Evolutionary conservation across 2,888 invertebrate species (phyloP).

Genomic region (Cotesia congregata): DNA sequence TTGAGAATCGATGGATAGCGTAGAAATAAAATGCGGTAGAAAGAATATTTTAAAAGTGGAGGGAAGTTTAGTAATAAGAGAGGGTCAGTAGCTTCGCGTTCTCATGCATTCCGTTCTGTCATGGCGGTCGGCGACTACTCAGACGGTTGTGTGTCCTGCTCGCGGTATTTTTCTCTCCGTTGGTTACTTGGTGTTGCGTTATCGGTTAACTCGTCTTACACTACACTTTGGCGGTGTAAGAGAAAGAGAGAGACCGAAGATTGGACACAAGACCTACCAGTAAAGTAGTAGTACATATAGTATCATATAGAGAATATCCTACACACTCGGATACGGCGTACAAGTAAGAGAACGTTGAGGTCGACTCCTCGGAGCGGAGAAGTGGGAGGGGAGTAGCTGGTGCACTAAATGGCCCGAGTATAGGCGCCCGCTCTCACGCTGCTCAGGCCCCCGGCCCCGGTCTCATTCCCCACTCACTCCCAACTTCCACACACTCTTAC

Average conservation of each 20-base stretch:
- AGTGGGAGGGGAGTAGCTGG: conserved; percentile 53
- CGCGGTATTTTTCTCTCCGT: conserved; percentile 41
- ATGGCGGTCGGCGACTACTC: conserved; percentile 62
- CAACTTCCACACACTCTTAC: conserved; percentile 31
- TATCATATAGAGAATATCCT: no score
- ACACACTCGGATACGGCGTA: no score
- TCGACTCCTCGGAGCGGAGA: conserved; percentile 35
- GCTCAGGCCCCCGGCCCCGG: conserved; percentile 49
- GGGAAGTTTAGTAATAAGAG: conserved; percentile 46
- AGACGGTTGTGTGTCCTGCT: conserved; percentile 52
- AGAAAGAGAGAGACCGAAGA: conserved; percentile 8
- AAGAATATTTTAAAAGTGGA: conserved; percentile 44
- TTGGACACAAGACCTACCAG: background rate
- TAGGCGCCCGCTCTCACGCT: conserved; percentile 60
- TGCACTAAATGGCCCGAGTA: conserved; percentile 61
- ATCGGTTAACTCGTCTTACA: background rate
- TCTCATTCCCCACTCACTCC: conserved; percentile 40
- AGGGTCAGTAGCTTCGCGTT: conserved; percentile 68
- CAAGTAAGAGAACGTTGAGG: conserved; percentile 35
- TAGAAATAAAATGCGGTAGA: conserved; percentile 27
- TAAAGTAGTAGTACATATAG: background rate
- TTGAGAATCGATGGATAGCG: background rate
- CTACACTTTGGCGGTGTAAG: background rate
- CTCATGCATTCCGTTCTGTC: conserved; percentile 69
- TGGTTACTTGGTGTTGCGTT: conserved; percentile 29